Evolutionary conservation across 2,888 invertebrate genomes (phyloP), one percentile per base, ranked within the genome.

Genomic region (Eilema caniola): DNA sequence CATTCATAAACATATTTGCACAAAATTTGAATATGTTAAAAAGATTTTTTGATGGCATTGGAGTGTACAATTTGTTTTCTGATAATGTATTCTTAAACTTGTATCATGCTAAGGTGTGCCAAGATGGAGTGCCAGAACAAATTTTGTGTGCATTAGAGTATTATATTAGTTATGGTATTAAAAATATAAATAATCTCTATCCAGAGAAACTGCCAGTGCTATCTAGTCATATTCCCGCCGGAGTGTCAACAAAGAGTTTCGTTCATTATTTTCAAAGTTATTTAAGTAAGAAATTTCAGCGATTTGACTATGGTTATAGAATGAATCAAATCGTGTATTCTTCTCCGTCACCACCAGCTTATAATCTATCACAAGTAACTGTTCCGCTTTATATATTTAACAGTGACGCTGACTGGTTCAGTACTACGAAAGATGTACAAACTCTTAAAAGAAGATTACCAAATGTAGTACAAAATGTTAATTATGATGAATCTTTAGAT

Each of bases 341-440:
- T 16, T 86, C 88, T 2, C 56, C 69, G 0, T 69, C 70, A 14
- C 92, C 93, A n/a, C 92, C 93, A 2, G 76, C 83, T 62, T 94
- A 90, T 69, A 81, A 93, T 64, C 78, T 94, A 23, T 88, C 91
- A 12, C 74, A 81, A 66, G 78, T 93, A 57, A 89, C 84, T 53
- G 87, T 85, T 56, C 93, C 94, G 28, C 77, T 91, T 28, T 87
- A 87, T 74, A 69, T 95, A 75, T 83, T 93, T 72, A 80, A 83
- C 12, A 94, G 94, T 86, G 92, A 91, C 78, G 71, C 83, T 3
- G 94, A 94, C 79, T 93, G 92, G 92, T 91, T 90, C 59, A 91
- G 93, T 84, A 87, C 87, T 25, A 70, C 81, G 0, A 78, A 86
- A 66, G 92, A 93, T 75, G 89, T 90, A 2, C 67, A 83, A 69